phyloP scores from a whole-genome alignment of 2,113 vertebrate species.

The Lophochroa leadbeateri region DNA sequence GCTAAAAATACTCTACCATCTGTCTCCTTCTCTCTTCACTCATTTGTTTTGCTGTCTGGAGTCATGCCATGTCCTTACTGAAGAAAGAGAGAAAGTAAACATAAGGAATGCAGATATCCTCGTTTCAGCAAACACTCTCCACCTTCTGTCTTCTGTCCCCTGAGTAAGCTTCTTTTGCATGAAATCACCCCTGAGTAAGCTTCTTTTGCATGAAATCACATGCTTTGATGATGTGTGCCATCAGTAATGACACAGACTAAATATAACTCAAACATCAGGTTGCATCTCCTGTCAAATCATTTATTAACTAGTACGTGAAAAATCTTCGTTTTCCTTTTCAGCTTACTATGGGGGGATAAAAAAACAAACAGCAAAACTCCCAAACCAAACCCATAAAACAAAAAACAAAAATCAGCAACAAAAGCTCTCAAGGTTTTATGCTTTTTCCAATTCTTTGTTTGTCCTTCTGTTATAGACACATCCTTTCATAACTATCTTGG shows the following conservation, averaged over 20 bases:
- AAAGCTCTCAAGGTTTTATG: background rate
- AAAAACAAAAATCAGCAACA: background rate
- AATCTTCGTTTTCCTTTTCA: background rate
- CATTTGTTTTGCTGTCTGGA: background rate
- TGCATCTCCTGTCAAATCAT: background rate
- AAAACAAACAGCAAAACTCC: rapidly evolving
- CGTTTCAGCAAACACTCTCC: background rate
- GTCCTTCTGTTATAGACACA: background rate
- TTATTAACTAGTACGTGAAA: background rate
- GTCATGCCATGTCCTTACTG: background rate
- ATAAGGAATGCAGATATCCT: background rate
- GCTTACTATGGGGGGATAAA: background rate
- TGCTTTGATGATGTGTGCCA: background rate
- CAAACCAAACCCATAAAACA: background rate
- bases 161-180: background rate
- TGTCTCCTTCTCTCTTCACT: background rate
- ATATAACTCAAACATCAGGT: background rate
- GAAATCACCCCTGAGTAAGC: background rate
- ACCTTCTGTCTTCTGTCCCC: conserved; percentile 8
- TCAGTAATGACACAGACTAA: background rate
- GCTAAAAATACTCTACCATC: conserved; percentile 30
- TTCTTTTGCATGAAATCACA: background rate
- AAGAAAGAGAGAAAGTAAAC: conserved; percentile 1
- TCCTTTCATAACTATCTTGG: background rate
- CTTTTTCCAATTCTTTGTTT: background rate